phyloP scores from a whole-genome alignment of 2,797 vertebrate species.

The Aeoliscus strigatus region DNA sequence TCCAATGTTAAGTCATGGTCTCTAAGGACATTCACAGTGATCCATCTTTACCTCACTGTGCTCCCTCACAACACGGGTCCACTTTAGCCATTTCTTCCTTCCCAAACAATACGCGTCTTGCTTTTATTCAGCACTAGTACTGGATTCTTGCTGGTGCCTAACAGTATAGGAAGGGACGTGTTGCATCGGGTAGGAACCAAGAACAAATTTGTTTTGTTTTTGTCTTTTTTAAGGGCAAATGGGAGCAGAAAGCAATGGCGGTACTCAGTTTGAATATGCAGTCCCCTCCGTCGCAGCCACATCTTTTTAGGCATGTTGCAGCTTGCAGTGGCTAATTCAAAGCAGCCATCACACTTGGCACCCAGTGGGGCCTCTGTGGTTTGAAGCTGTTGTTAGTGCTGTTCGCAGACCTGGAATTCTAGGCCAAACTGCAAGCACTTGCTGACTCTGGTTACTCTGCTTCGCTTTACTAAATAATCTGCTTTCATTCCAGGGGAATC shows the following conservation, averaged over 20 bases:
- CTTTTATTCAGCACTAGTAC: conserved; percentile 61
- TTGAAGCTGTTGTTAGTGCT: conserved; percentile 63
- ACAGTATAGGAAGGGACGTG: conserved; percentile 44
- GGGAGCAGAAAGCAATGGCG: conserved; percentile 55
- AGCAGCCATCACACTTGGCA: conserved; percentile 75
- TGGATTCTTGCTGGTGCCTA: conserved; percentile 59
- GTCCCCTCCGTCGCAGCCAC: conserved; percentile 58
- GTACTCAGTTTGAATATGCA: conserved; percentile 59
- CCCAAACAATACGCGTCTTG: conserved; percentile 58
- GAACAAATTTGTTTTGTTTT: no score
- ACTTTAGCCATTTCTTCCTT: conserved; percentile 44
- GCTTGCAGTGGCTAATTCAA: conserved; percentile 75
- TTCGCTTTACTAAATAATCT: conserved; percentile 52
- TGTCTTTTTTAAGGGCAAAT: conserved; percentile 46
- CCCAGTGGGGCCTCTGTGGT: conserved; percentile 69
- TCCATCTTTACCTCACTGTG: conserved; percentile 57
- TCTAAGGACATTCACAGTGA: conserved; percentile 57
- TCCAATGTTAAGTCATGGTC: conserved; percentile 52
- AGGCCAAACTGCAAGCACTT: conserved; percentile 47
- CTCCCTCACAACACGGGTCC: conserved; percentile 49
- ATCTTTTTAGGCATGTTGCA: conserved; percentile 73
- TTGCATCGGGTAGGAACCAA: conserved; percentile 24
- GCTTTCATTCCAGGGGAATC: conserved; percentile 66
- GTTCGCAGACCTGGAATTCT: conserved; percentile 57
- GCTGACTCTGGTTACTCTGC: conserved; percentile 40